Percentiles rank a stretch among this genome's conserved stretches.
Conservation (phyloP, 2,797 vertebrate genomes). For the Molothrus aeneus region DNA sequence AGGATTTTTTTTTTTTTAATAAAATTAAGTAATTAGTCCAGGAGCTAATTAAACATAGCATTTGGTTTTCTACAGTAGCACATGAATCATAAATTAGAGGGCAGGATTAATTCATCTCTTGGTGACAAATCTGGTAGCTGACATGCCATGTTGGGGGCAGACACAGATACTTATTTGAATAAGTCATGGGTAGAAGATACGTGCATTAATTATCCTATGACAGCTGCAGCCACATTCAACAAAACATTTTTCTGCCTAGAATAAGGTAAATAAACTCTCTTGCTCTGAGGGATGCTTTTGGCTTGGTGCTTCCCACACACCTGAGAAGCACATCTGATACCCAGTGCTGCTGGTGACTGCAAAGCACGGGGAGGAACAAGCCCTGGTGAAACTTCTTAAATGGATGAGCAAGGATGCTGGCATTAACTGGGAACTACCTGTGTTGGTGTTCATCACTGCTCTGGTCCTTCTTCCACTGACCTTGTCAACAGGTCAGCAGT, state of each 20-base stretch:
- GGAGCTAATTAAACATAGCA: not conserved
- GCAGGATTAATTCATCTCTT: not conserved
- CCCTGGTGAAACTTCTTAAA: not conserved
- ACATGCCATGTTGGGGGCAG: not conserved
- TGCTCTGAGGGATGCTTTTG: not conserved
- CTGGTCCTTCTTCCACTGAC: not conserved
- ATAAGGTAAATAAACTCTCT: not conserved
- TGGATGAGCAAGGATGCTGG: not conserved
- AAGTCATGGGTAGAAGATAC: not conserved
- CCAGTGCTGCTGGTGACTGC: not conserved
- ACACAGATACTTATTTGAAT: not conserved
- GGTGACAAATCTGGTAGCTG: not conserved
- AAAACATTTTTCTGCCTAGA: not conserved
- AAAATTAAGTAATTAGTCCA: not conserved
- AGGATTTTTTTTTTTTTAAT: not conserved
- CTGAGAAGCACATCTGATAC: not conserved
- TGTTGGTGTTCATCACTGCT: not conserved
- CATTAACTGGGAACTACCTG: not conserved
- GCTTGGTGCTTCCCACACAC: not conserved
- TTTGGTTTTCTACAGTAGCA: not conserved
- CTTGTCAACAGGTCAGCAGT: not conserved
- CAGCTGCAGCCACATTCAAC: constrained; percentile 10
- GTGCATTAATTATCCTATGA: not conserved
- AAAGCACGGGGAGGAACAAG: not conserved
- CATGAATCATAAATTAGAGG: not conserved